These are phyloP conservation scores for Ylistrum balloti DNA, from an alignment of 1,140 invertebrate genomes.

Conservation along the genomic window DNA sequence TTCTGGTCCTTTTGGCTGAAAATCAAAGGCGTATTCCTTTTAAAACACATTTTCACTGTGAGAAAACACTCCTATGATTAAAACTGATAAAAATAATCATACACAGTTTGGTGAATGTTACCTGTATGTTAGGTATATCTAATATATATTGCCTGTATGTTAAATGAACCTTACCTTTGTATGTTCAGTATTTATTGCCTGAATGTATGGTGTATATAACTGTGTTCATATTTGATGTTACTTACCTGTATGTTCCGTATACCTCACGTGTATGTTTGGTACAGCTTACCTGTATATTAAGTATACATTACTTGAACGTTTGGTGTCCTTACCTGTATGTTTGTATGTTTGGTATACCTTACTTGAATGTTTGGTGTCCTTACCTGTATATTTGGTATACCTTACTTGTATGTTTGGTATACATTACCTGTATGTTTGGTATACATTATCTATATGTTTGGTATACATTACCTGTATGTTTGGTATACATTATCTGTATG, in stretches of 20 bases:
- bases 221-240: no score
- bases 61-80: no score
- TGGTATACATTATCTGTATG: not conserved
- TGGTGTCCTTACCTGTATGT: no score
- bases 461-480: no score
- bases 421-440: not conserved
- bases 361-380: constrained; percentile 88
- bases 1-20: constrained; percentile 13
- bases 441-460: no score
- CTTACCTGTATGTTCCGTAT: not conserved
- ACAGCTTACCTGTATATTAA: not conserved
- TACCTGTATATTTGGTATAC: not conserved
- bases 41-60: not conserved
- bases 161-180: not conserved
- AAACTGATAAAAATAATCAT: not conserved
- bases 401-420: no score
- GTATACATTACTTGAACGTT: not conserved
- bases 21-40: not conserved
- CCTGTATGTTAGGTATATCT: not conserved
- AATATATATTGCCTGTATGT: not conserved
- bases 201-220: no score
- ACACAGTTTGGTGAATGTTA: not conserved
- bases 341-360: constrained; percentile 45
- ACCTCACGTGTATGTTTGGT: not conserved
- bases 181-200: no score